phyloP scores from a whole-genome alignment of 2,113 vertebrate genomes.

The Callaeas wilsoni region DNA sequence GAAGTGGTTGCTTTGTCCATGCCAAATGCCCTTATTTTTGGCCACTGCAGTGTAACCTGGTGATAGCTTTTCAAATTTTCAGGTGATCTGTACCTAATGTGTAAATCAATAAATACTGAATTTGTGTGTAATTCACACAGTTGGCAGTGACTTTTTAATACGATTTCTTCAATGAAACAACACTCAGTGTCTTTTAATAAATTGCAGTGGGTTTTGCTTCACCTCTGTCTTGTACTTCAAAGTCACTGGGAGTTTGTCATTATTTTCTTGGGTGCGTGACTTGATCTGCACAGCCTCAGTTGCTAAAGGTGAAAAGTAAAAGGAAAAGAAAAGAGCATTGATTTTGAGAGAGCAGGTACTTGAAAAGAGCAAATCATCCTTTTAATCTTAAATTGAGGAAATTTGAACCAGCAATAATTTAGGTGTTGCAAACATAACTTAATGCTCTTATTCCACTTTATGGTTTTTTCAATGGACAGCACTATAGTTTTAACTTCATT shows the following conservation, averaged over 20 bases:
- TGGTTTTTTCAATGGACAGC: background rate
- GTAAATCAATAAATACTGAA: background rate
- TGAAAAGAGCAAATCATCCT: background rate
- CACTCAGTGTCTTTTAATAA: background rate
- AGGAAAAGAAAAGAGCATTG: background rate
- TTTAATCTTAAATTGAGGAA: background rate
- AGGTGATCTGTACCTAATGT: background rate
- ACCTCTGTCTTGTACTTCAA: background rate
- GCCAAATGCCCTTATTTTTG: background rate
- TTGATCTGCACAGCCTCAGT: background rate
- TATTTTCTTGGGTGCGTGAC: background rate
- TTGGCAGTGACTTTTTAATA: background rate
- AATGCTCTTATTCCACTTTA: background rate
- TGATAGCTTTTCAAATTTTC: background rate
- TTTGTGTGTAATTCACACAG: background rate
- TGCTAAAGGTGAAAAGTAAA: background rate
- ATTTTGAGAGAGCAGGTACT: background rate
- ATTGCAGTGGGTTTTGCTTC: background rate
- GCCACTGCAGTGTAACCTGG: background rate
- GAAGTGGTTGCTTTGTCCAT: background rate
- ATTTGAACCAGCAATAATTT: background rate
- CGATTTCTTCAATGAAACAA: background rate
- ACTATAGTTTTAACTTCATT: background rate
- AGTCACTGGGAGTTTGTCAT: background rate
- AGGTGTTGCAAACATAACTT: background rate